These are phyloP conservation scores for Rhodeus uyekii DNA, from an alignment of 2,797 vertebrate species.

Conservation along the genomic window DNA sequence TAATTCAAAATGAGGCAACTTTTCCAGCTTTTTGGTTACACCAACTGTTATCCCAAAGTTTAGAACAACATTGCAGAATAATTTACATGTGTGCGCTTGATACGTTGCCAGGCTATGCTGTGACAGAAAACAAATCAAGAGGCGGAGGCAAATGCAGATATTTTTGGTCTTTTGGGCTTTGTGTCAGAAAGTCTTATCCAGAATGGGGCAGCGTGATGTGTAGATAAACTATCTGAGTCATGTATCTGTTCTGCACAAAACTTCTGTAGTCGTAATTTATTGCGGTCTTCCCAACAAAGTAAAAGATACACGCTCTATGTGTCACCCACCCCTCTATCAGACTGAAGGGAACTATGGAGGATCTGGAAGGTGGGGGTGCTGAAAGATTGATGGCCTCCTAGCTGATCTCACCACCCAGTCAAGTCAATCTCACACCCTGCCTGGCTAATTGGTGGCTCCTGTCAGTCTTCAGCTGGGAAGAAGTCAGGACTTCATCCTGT, in stretches of 20 bases:
- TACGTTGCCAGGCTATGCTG: not conserved
- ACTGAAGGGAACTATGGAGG: constrained; percentile 25
- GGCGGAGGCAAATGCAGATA: not conserved
- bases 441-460: constrained; percentile 65
- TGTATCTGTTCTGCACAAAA: not conserved
- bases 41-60: constrained; percentile 40
- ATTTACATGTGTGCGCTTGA: constrained; percentile 16
- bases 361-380: constrained; percentile 18
- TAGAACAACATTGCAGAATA: constrained; percentile 17
- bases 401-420: constrained; percentile 35
- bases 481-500: constrained; percentile 37
- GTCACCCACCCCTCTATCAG: constrained; percentile 24
- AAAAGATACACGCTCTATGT: constrained; percentile 25
- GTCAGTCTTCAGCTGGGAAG: constrained; percentile 52
- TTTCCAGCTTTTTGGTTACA: constrained; percentile 44
- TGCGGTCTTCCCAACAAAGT: constrained; percentile 11
- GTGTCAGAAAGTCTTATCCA: not conserved
- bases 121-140: not conserved
- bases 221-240: constrained; percentile 17
- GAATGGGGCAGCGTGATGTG: not conserved
- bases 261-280: constrained; percentile 17
- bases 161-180: constrained; percentile 22
- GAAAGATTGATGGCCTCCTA: constrained; percentile 50
- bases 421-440: constrained; percentile 52
- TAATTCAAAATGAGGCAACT: constrained; percentile 37